Conservation (phyloP, 2,888 invertebrate species). For the Nymphalis urticae region DNA sequence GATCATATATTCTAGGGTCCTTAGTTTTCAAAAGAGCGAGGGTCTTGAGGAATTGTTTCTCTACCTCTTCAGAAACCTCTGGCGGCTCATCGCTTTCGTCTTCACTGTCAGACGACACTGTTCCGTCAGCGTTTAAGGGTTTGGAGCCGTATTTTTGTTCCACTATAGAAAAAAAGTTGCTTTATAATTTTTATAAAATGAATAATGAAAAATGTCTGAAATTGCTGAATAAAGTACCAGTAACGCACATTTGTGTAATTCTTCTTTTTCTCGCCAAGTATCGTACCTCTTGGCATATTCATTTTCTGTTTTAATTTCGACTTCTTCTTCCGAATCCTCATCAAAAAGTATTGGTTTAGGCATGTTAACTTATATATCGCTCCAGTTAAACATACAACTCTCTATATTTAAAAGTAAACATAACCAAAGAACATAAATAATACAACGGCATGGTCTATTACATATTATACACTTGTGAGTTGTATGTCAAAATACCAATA, state of each 20-base stretch:
- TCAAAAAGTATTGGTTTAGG: constrained; percentile 73
- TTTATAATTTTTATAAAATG: background rate
- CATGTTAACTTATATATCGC: constrained; percentile 33
- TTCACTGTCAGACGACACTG: constrained; percentile 80
- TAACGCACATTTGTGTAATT: constrained; percentile 88
- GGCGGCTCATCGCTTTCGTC: constrained; percentile 84
- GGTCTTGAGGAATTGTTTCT: constrained; percentile 93
- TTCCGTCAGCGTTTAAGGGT: constrained; percentile 66
- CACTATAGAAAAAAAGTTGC: constrained; percentile 70
- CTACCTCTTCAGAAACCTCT: constrained; percentile 83
- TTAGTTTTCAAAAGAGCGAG: constrained; percentile 92
- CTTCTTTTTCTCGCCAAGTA: constrained; percentile 91
- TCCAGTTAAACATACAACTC: background rate
- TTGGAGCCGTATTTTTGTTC: constrained; percentile 88
- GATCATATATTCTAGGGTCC: constrained; percentile 94
- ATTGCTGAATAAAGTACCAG: background rate
- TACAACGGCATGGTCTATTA: constrained; percentile 18
- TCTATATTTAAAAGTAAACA: constrained; percentile 50
- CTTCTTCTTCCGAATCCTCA: constrained; percentile 79
- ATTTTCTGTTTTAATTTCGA: constrained; percentile 85
- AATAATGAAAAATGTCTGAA: background rate
- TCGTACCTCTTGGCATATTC: constrained; percentile 93
- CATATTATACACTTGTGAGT: background rate
- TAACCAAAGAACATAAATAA: constrained; percentile 29
- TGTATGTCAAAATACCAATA: background rate